Conservation (phyloP, 2,888 invertebrate genomes). For the Griposia aprilina region DNA sequence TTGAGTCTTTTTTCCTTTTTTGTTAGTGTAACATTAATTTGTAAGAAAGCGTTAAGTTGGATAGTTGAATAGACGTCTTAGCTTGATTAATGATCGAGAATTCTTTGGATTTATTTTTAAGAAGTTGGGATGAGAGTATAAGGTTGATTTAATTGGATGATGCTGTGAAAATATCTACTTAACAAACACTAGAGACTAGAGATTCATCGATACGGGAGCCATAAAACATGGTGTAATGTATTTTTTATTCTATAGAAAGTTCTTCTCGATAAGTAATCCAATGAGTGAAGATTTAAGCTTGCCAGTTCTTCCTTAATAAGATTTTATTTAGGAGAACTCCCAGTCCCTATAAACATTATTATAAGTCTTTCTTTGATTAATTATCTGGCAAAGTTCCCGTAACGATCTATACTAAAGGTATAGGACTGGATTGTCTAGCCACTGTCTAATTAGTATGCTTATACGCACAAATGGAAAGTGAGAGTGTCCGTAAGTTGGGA, state of each 20-base stretch:
- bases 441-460: slow-evolving; percentile 44
- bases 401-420: not conserved
- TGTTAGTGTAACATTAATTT: slow-evolving; percentile 80
- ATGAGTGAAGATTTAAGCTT: not conserved
- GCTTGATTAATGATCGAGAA: slow-evolving; percentile 82
- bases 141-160: slow-evolving; percentile 80
- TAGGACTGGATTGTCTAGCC: slow-evolving; percentile 18
- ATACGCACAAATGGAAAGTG: slow-evolving; percentile 73
- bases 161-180: slow-evolving; percentile 70
- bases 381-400: slow-evolving; percentile 17
- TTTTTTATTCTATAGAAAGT: slow-evolving; percentile 8
- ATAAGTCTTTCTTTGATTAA: slow-evolving; percentile 29
- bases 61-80: slow-evolving; percentile 74
- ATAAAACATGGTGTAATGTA: slow-evolving; percentile 4
- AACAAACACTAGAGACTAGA: slow-evolving; percentile 57
- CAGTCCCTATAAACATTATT: not conserved
- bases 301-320: too few relatives aligned
- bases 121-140: slow-evolving; percentile 69
- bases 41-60: slow-evolving; percentile 78
- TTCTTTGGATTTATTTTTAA: slow-evolving; percentile 76
- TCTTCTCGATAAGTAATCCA: slow-evolving; percentile 23
- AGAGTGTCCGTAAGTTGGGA: slow-evolving; percentile 74
- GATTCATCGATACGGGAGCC: slow-evolving; percentile 37
- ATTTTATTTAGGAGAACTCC: slow-evolving; percentile 12
- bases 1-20: slow-evolving; percentile 54